Conservation (phyloP, 2,113 vertebrate species). For the Mystacornis crossleyi region DNA sequence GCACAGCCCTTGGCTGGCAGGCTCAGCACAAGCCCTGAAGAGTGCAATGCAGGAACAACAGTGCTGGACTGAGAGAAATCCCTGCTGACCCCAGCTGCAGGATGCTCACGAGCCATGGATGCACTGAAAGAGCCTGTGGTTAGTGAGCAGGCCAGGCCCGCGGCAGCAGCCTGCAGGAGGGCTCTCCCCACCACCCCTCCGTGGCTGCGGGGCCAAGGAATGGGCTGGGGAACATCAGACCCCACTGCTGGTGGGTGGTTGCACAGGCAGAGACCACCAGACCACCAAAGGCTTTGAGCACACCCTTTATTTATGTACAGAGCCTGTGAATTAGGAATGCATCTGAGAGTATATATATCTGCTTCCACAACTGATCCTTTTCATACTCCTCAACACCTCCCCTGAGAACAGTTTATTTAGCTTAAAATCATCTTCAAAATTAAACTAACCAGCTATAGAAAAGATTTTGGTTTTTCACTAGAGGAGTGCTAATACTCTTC, state of each 20-base stretch:
- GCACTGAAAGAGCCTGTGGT: rapidly evolving
- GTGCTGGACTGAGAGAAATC: neutral
- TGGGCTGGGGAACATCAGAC: neutral
- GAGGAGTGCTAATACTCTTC: neutral
- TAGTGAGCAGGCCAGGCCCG: neutral
- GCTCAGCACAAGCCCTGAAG: neutral
- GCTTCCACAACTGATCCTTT: neutral
- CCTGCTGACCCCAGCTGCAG: neutral
- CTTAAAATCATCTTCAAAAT: neutral
- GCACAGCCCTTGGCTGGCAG: rapidly evolving
- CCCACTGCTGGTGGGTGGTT: neutral
- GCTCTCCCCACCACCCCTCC: neutral
- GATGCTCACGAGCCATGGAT: rapidly evolving
- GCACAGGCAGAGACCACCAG: neutral
- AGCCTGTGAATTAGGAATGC: neutral
- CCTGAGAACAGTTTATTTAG: neutral
- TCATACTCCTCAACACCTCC: neutral
- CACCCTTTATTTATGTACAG: rapidly evolving
- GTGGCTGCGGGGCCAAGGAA: rapidly evolving
- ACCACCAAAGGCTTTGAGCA: neutral
- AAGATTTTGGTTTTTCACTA: neutral
- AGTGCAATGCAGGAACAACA: neutral
- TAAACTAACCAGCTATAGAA: neutral
- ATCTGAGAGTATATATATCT: neutral
- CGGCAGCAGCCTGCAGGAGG: neutral